Percentiles rank a stretch among this genome's conserved stretches.
These are phyloP conservation scores for Thecophora atra DNA, from an alignment of 2,888 invertebrate genomes.

Conservation along the genomic window DNA sequence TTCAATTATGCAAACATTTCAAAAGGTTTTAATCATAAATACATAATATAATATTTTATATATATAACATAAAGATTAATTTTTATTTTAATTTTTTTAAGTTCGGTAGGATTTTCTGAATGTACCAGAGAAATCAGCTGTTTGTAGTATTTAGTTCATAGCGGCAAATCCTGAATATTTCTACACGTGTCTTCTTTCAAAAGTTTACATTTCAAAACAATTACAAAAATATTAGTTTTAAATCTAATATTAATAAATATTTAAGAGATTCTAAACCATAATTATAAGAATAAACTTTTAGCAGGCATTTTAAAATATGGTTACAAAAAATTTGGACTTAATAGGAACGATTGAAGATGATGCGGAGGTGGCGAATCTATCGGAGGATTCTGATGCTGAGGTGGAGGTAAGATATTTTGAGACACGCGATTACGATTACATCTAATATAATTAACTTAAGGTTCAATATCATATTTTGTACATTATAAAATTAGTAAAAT, in stretches of 20 bases:
- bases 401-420: slow-evolving; percentile 77
- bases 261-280: too few relatives aligned
- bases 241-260: too few relatives aligned
- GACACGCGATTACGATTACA: too few relatives aligned
- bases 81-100: too few relatives aligned
- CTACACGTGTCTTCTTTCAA: slow-evolving; percentile 1
- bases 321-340: slow-evolving; percentile 68
- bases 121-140: slow-evolving; percentile 12
- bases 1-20: too few relatives aligned
- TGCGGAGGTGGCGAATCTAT: slow-evolving; percentile 81
- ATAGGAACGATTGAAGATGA: slow-evolving; percentile 87
- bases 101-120: background rate
- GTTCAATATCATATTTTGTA: too few relatives aligned
- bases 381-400: slow-evolving; percentile 83
- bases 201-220: too few relatives aligned
- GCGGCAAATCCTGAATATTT: background rate
- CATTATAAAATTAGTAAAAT: background rate
- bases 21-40: too few relatives aligned
- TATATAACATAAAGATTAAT: too few relatives aligned
- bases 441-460: too few relatives aligned
- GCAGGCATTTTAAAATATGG: slow-evolving; percentile 20
- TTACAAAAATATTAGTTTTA: too few relatives aligned
- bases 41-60: too few relatives aligned
- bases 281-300: slow-evolving; percentile 1
- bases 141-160: slow-evolving; percentile 13